Conservation (phyloP, 2,113 vertebrate genomes). For the Scopus umbretta region DNA sequence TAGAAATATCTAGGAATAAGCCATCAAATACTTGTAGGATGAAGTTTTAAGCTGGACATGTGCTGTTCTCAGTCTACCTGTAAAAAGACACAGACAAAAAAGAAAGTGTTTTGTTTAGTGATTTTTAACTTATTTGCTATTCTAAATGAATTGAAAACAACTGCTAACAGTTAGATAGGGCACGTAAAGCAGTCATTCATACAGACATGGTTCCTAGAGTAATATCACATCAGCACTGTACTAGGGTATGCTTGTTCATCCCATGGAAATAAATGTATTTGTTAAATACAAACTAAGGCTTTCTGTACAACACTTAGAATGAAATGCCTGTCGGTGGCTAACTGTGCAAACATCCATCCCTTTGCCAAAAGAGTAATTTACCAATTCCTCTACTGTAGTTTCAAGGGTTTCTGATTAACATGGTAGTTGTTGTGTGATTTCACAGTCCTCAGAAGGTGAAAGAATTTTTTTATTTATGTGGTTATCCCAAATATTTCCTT, state of each 20-base stretch:
- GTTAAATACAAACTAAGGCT: background rate
- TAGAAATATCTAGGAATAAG: slow-evolving; percentile 75
- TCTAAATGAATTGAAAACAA: background rate
- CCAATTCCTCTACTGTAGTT: background rate
- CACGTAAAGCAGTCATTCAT: background rate
- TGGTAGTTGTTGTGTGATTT: background rate
- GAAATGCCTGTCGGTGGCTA: background rate
- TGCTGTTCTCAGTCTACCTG: slow-evolving; percentile 77
- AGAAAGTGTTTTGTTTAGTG: background rate
- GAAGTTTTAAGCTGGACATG: slow-evolving; percentile 55
- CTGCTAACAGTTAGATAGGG: background rate
- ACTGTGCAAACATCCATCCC: background rate
- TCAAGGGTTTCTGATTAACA: background rate
- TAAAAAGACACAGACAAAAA: slow-evolving; percentile 43
- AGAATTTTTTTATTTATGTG: background rate
- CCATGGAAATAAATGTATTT: background rate
- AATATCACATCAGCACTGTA: background rate
- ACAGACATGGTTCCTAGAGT: background rate
- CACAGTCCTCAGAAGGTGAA: background rate
- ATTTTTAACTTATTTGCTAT: background rate
- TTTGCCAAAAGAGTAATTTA: background rate
- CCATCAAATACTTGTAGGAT: slow-evolving; percentile 70
- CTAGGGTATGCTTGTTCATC: background rate
- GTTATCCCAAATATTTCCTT: background rate
- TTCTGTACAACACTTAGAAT: background rate